Evolutionary conservation across 2,888 invertebrate genomes (phyloP).

Genomic region (Coleophora flavipennella): DNA sequence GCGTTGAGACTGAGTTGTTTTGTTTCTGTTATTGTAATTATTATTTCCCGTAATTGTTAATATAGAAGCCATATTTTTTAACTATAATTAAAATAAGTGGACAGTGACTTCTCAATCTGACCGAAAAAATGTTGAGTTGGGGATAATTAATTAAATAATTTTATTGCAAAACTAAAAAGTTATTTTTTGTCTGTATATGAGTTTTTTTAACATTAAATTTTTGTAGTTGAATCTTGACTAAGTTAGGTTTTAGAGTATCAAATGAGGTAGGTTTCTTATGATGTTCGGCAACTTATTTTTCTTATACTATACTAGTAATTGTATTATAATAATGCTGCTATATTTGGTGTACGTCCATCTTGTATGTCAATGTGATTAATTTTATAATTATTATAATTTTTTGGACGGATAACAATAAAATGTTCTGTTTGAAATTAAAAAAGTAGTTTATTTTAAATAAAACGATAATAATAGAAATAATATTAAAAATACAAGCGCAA

Average conservation of each 20-base stretch:
- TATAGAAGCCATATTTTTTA: constrained; percentile 32
- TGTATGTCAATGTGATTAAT: constrained; percentile 70
- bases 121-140: constrained; percentile 29
- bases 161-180: constrained; percentile 36
- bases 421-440: constrained; percentile 69
- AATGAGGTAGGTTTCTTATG: constrained; percentile 47
- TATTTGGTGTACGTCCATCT: constrained; percentile 69
- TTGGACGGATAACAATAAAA: constrained; percentile 72
- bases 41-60: constrained; percentile 59
- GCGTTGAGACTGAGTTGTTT: constrained; percentile 72
- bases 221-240: constrained; percentile 60
- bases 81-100: constrained; percentile 27
- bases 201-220: constrained; percentile 55
- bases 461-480: neutral
- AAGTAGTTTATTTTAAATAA: constrained; percentile 37
- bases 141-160: constrained; percentile 38
- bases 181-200: constrained; percentile 71
- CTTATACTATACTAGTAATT: constrained; percentile 59
- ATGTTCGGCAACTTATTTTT: constrained; percentile 42
- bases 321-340: constrained; percentile 51
- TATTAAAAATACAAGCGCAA: neutral
- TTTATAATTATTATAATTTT: constrained; percentile 62
- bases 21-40: constrained; percentile 66
- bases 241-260: constrained; percentile 54
- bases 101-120: constrained; percentile 6